Percentiles rank a stretch among this genome's conserved stretches.
phyloP scores from a whole-genome alignment of 2,113 vertebrate species.

The Thamnophis sirtalis region DNA sequence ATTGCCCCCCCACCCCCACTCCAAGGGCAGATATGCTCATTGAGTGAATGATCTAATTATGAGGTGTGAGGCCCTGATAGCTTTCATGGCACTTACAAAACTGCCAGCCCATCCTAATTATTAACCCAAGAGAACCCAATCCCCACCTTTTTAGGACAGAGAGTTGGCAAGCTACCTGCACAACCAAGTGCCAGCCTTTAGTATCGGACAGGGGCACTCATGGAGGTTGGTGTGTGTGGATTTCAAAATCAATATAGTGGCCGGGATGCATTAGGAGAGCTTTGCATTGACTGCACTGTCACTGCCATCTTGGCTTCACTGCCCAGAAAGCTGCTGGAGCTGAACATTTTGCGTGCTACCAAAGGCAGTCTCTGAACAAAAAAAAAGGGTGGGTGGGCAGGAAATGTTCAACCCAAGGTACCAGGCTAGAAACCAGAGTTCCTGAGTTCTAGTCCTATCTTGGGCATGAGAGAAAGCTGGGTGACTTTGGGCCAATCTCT shows the following conservation, averaged over 20 bases:
- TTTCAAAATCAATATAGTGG: not conserved
- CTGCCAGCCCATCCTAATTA: not conserved
- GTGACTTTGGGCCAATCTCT: not conserved
- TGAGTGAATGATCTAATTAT: not conserved
- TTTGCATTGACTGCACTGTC: not conserved
- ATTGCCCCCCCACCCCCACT: too few relatives aligned
- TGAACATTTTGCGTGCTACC: not conserved
- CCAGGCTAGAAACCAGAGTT: not conserved
- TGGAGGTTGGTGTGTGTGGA: not conserved
- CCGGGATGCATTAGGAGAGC: not conserved
- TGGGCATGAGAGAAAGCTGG: not conserved
- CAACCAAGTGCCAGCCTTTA: not conserved
- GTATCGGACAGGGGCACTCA: not conserved
- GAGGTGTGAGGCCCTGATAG: not conserved
- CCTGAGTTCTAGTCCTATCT: not conserved
- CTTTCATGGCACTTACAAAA: not conserved
- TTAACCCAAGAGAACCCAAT: not conserved
- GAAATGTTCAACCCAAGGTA: not conserved
- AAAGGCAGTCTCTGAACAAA: not conserved
- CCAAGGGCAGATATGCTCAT: not conserved
- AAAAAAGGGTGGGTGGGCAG: not conserved
- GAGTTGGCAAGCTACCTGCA: not conserved
- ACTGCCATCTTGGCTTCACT: not conserved
- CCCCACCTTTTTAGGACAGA: not conserved
- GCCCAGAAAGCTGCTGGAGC: not conserved